phyloP scores from a whole-genome alignment of 2,888 invertebrate genomes.

The Hypomecis atomaria region DNA sequence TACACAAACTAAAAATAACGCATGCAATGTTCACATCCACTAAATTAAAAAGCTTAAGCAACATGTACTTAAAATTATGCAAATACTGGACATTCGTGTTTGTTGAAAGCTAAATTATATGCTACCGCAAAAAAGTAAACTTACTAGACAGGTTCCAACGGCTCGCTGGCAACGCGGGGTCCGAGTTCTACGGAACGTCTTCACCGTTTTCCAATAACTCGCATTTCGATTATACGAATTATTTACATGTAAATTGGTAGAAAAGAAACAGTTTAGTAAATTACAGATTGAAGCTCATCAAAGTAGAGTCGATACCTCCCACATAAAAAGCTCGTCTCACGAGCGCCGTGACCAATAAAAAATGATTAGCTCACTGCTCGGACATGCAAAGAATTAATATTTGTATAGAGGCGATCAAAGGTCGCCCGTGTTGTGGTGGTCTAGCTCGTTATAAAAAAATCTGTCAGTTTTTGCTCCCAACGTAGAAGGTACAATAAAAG shows the following conservation, averaged over 20 bases:
- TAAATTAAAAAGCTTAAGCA: conserved; percentile 21
- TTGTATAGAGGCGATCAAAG: conserved; percentile 76
- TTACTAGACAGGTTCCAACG: conserved; percentile 36
- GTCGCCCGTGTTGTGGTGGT: conserved; percentile 63
- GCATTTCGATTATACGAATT: conserved; percentile 31
- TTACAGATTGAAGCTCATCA: conserved; percentile 45
- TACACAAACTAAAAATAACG: conserved; percentile 31
- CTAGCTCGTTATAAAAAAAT: conserved; percentile 68
- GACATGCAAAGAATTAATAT: conserved; percentile 75
- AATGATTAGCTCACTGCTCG: conserved; percentile 67
- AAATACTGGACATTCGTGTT: conserved; percentile 28
- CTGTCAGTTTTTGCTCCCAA: conserved; percentile 71
- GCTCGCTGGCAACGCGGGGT: conserved; percentile 17
- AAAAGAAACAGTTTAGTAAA: conserved; percentile 44
- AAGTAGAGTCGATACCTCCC: conserved; percentile 58
- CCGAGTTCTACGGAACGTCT: conserved; percentile 29
- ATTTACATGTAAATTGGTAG: conserved; percentile 40
- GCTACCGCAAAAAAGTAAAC: conserved; percentile 31
- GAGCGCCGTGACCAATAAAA: conserved; percentile 66
- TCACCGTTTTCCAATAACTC: conserved; percentile 37
- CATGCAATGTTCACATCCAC: conserved; percentile 10
- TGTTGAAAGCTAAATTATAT: conserved; percentile 39
- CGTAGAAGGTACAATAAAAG: conserved; percentile 81
- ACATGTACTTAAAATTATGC: conserved; percentile 17
- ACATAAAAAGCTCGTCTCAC: conserved; percentile 58